Evolutionary conservation across 2,888 invertebrate genomes (phyloP).

Genomic region (Apotomis capreana): DNA sequence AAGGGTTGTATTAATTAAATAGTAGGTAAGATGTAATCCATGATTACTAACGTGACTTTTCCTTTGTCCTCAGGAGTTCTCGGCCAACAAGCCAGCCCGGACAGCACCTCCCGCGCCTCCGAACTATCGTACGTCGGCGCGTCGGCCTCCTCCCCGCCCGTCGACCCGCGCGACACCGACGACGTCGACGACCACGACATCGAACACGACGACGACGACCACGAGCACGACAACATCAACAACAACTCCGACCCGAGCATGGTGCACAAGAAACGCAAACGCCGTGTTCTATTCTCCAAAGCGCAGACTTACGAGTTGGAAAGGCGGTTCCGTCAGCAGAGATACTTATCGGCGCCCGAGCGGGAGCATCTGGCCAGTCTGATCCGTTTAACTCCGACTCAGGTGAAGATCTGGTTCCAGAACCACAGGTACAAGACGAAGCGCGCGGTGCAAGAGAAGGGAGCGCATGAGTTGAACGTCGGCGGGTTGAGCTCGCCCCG

Average conservation of each 20-base stretch:
- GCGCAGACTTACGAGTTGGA: slow-evolving; percentile 98
- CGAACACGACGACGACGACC: slow-evolving; percentile 82
- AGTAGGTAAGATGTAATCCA: background rate
- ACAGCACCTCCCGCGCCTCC: slow-evolving; percentile 94
- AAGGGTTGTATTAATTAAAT: background rate
- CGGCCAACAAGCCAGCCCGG: slow-evolving; percentile 91
- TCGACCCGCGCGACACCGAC: slow-evolving; percentile 64
- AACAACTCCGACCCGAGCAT: slow-evolving; percentile 74
- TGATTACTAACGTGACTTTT: slow-evolving; percentile 40
- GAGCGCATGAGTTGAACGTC: slow-evolving; percentile 86
- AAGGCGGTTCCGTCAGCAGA: slow-evolving; percentile 96
- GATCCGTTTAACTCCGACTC: slow-evolving; percentile 97
- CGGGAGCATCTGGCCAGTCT: slow-evolving; percentile 97
- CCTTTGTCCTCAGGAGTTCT: slow-evolving; percentile 68
- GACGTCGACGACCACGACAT: slow-evolving; percentile 71
- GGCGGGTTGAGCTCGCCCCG: slow-evolving; percentile 92
- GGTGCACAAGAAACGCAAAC: slow-evolving; percentile 94
- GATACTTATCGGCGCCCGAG: slow-evolving; percentile 98
- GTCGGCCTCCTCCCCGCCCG: slow-evolving; percentile 70
- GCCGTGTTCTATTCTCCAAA: slow-evolving; percentile 98
- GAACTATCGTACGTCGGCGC: slow-evolving; percentile 85
- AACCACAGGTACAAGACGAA: slow-evolving; percentile 99
- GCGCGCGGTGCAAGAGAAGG: slow-evolving; percentile 97
- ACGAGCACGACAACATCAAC: slow-evolving; percentile 74
- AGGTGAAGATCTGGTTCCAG: slow-evolving; percentile 99